Evolutionary conservation across 2,888 invertebrate genomes (phyloP), one percentile per base, ranked within the genome.

Genomic region (Harpalus rubripes): DNA sequence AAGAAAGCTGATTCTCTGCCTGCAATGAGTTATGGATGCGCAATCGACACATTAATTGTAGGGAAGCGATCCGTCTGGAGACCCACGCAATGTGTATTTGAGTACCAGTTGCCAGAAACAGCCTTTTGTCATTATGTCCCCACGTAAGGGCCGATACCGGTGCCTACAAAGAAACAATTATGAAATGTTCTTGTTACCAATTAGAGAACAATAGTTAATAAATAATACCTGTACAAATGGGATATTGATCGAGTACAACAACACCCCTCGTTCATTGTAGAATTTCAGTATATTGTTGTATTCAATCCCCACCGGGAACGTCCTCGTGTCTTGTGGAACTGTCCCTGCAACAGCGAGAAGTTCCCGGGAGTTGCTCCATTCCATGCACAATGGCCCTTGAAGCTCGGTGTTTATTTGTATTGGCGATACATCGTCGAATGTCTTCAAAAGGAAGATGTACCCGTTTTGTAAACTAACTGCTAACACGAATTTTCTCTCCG

Each of bases 281-380:
- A 98, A 98, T 91, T 98, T 97, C 85, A 99, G 93, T 85, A 96
- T 92, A 91, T 98, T 98, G 88, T 94, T 95, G 91, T 94, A 96
- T 85, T 96, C 93, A 72, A 92, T 90, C 65, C 92, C 91, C 16
- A 89, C 86, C 10, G 88, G 87, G 61, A 87, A 84, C 7, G 87
- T 86, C 85, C 89, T 87, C 10, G 90, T 90, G 89, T 88, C 89
- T n/a, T 87, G 92, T 56, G 92, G 89, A 82, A 94, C 90, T 12
- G 95, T 94, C 0, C 99, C 98, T 72, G 98, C 98, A 0, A 98
- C 97, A 0, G 98, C 98, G 86, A 99, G 92, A 82, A 98, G 92
- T 90, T 98, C 97, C 44, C 98, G 95, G 0, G 98, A 98, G 91
- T 98, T 98, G 86, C 98, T 98, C 99, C 99, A 99, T 92, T 99